Evolutionary conservation across 2,888 invertebrate species (phyloP), one percentile per base, ranked within the genome.

Genomic region (Coelopa pilipes): DNA sequence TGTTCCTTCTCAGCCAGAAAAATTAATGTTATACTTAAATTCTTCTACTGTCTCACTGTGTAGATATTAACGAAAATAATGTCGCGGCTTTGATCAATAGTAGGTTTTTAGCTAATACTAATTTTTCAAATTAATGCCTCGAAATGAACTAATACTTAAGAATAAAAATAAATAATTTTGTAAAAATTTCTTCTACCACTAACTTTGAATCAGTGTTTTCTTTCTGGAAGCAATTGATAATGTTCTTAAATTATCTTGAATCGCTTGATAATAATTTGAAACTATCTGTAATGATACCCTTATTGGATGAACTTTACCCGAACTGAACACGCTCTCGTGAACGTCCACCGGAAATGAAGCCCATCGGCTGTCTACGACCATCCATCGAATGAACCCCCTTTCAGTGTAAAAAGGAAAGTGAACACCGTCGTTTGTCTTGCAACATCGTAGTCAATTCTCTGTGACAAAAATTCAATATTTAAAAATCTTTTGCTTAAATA

Each of bases 391-490:
- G 15, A 17, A 24, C 15, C n/a, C 34, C 15, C 34, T 45, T 50
- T 59, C 59, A 57, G 57, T 69, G 46, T 45, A 69, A 57, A n/a
- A 47, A 69, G 59, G 57, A n/a, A 53, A 62, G 62, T 63, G 70
- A 62, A 71, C 24, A 53, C 12, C 13, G 53, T 53, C 11, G 62
- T 63, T 71, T 63, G 50, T 71, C 34, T 63, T 53, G 19, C 12
- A 47, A 47, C 9, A 55, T 49, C 34, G 69, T 13, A 69, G 19
- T 34, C 34, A 34, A 34, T 70, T 53, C 45, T 65, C 65, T 60
- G 70, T 70, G 70, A n/a, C 24, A 60, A 70, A 49, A 60, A 60
- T 47, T 24, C 13, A 59, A 24, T 70, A 34, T 60, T 49, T 49
- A 5, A 60, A 47, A 21, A 70, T 59, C 24, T 60, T 34, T 21